These are phyloP conservation scores for Sphecodes monilicornis DNA, from an alignment of 2,888 invertebrate genomes.

Conservation along the genomic window DNA sequence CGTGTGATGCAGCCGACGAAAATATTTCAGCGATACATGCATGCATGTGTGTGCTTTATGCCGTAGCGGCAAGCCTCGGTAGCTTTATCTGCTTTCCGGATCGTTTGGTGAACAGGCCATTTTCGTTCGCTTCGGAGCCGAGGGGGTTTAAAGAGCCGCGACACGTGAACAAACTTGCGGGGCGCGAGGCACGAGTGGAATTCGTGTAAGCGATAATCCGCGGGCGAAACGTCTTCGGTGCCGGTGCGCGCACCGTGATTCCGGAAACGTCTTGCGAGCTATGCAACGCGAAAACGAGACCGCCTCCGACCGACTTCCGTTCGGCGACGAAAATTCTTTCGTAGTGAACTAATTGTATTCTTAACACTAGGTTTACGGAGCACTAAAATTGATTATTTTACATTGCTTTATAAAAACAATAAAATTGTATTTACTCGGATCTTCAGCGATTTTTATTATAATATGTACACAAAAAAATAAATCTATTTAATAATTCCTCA, in stretches of 20 bases:
- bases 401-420: too few relatives aligned
- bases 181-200: conserved; percentile 21
- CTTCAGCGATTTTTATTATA: too few relatives aligned
- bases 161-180: conserved; percentile 28
- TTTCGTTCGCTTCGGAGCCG: conserved; percentile 5
- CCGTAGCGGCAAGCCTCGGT: neutral
- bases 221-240: conserved; percentile 28
- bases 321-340: conserved; percentile 35
- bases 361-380: too few relatives aligned
- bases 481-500: too few relatives aligned
- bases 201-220: conserved; percentile 40
- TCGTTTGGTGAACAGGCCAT: conserved; percentile 34
- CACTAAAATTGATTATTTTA: too few relatives aligned
- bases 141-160: conserved; percentile 14
- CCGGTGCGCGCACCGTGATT: neutral
- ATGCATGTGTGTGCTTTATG: neutral
- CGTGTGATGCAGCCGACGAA: neutral
- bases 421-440: too few relatives aligned
- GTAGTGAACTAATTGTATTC: too few relatives aligned
- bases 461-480: too few relatives aligned
- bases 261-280: conserved; percentile 9
- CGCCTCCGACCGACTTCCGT: conserved; percentile 16
- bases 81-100: conserved; percentile 33
- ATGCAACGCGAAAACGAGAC: conserved; percentile 26
- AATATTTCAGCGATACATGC: conserved; percentile 13